Evolutionary conservation across 2,113 vertebrate species (phyloP), one percentile per base, ranked within the genome.

Genomic region (Thunnus maccoyii): DNA sequence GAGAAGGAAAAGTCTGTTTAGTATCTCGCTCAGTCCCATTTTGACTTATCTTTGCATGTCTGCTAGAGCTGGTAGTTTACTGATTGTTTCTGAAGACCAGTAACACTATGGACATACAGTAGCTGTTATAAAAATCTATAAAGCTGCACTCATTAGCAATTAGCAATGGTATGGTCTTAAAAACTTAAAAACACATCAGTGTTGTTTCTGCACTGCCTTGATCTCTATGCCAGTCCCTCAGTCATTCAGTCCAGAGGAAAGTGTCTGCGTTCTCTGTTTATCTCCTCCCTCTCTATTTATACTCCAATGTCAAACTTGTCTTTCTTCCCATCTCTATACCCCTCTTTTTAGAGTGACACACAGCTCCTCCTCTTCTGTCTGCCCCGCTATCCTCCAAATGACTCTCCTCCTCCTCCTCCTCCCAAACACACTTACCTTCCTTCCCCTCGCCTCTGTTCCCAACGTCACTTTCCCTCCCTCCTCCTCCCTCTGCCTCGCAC

Each of bases 301-400:
- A 84, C 55, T 74, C 46, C 82, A 81, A 85, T 90, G 80, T 88
- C 88, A 89, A 91, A 86, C 79, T 58, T 86, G 63, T 82, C 76
- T 80, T 79, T 92, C 82, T 87, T 83, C 54, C 64, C 48, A 66
- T 87, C 27, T 61, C 52, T 41, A 41, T 71, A 58, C 67, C 32
- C 25, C n/a, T 82, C 55, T 41, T 72, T 89, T 85, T 75, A 75
- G 55, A 87, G 71, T 73, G 80, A 73, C 62, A 79, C 63, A 15
- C 67, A 62, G 67, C 82, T 89, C 80, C 80, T 84, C 84, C 72
- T 85, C 65, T 46, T 75, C 60, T 36, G 65, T 83, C 75, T 85
- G 52, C 74, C 72, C 58, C 12, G 46, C 74, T 87, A 85, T 87
- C 83, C 88, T 83, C 86, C 61, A 88, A 90, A 85, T 83, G 86